phyloP scores from a whole-genome alignment of 1,140 invertebrate species.

The Drosophila baimaii region DNA sequence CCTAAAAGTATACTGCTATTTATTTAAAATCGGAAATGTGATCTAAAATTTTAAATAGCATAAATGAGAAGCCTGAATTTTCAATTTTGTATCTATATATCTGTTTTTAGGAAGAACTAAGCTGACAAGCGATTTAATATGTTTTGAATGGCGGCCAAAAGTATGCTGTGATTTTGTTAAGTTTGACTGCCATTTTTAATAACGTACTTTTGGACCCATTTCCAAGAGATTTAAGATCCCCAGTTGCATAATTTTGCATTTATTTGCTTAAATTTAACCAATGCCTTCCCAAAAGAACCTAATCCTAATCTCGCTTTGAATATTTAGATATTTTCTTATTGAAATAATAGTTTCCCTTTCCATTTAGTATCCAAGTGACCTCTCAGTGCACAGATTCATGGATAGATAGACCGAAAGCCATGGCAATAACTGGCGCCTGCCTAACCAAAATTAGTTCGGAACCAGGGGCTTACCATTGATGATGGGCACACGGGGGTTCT shows the following conservation, averaged over 20 bases:
- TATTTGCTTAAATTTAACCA: too few species aligned
- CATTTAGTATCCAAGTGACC: neutral
- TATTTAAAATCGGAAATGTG: too few species aligned
- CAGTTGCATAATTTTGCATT: too few species aligned
- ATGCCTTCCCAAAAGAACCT: too few species aligned
- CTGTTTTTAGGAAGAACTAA: neutral
- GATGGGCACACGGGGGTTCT: neutral
- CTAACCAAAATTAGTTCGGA: constrained; percentile 54
- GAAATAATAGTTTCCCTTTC: too few species aligned
- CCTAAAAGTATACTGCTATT: too few species aligned
- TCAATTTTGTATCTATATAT: too few species aligned
- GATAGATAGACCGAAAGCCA: constrained; percentile 40
- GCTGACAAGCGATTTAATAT: neutral
- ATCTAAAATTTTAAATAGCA: too few species aligned
- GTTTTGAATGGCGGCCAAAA: neutral
- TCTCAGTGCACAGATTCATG: constrained; percentile 16
- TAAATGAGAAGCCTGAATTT: too few species aligned
- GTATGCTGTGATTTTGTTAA: neutral
- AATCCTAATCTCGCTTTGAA: neutral
- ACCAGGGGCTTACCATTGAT: constrained; percentile 32
- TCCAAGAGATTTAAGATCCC: neutral
- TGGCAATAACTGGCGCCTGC: constrained; percentile 75
- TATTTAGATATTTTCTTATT: neutral
- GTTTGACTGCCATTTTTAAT: neutral
- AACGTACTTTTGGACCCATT: neutral